Percentiles rank a stretch among this genome's conserved stretches.
phyloP scores from a whole-genome alignment of 2,113 vertebrate genomes.

The Otocyon megalotis region DNA sequence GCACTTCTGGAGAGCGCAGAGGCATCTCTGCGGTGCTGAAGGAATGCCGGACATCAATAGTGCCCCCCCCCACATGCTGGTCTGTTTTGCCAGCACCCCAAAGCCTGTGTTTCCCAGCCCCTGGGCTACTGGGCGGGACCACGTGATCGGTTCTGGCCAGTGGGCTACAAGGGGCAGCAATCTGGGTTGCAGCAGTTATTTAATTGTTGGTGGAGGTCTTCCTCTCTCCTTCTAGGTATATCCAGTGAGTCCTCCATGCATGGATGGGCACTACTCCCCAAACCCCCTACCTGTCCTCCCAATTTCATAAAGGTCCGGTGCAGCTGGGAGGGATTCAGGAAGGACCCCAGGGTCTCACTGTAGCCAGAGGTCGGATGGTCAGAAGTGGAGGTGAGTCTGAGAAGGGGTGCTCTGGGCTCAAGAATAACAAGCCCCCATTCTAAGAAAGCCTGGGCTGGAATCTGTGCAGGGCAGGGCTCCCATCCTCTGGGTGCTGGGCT shows the following conservation, averaged over 20 bases:
- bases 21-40: accelerated
- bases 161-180: not conserved
- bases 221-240: not conserved
- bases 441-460: not conserved
- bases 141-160: not conserved
- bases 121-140: not conserved
- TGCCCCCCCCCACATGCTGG: accelerated
- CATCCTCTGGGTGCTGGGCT: accelerated
- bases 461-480: not conserved
- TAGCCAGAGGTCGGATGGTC: not conserved
- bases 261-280: not conserved
- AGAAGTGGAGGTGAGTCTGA: not conserved
- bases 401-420: not conserved
- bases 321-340: not conserved
- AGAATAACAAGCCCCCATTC: accelerated
- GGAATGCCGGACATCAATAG: not conserved
- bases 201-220: not conserved
- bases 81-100: too few relatives aligned
- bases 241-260: not conserved
- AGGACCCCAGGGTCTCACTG: not conserved
- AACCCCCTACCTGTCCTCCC: not conserved
- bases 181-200: not conserved
- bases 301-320: not conserved
- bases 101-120: not conserved
- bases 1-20: not conserved